These are phyloP conservation scores for Artibeus lituratus DNA, from an alignment of 2,797 vertebrate species.

Conservation along the genomic window DNA sequence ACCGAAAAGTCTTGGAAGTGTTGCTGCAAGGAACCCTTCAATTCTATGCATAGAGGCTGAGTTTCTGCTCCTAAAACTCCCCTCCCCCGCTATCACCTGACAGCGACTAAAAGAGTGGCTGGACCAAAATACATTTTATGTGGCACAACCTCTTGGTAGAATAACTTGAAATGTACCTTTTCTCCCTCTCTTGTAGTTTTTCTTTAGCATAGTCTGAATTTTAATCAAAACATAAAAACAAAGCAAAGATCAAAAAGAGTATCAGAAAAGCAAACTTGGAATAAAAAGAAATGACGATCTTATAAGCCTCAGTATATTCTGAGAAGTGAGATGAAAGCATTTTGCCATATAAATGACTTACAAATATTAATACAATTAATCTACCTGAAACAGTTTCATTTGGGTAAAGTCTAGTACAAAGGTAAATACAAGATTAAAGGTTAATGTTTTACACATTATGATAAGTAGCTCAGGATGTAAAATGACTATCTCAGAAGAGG, in stretches of 20 bases:
- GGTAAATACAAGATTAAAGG: slow-evolving; percentile 45
- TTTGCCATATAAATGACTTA: slow-evolving; percentile 52
- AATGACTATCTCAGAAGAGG: background rate
- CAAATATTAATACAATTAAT: slow-evolving; percentile 51
- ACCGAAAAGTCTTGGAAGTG: background rate
- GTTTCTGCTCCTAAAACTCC: background rate
- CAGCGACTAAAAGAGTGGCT: background rate
- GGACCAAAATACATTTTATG: background rate
- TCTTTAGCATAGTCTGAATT: slow-evolving; percentile 37
- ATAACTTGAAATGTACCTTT: slow-evolving; percentile 33
- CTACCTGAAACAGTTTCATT: background rate
- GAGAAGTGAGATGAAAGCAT: slow-evolving; percentile 29
- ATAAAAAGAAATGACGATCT: slow-evolving; percentile 38
- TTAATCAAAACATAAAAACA: slow-evolving; percentile 68
- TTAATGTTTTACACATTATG: background rate
- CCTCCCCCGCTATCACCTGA: background rate
- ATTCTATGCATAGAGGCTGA: background rate
- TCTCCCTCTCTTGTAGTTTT: slow-evolving; percentile 43
- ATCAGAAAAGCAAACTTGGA: slow-evolving; percentile 35
- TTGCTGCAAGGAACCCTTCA: background rate
- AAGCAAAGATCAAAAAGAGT: slow-evolving; percentile 52
- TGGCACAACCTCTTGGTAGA: background rate
- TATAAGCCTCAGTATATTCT: background rate
- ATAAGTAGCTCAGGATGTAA: background rate
- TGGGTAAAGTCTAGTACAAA: slow-evolving; percentile 47